A percentile compares a stretch with the other conserved stretches of the same genome.
phyloP scores from a whole-genome alignment of 2,797 vertebrate species.

The Acridotheres tristis region DNA sequence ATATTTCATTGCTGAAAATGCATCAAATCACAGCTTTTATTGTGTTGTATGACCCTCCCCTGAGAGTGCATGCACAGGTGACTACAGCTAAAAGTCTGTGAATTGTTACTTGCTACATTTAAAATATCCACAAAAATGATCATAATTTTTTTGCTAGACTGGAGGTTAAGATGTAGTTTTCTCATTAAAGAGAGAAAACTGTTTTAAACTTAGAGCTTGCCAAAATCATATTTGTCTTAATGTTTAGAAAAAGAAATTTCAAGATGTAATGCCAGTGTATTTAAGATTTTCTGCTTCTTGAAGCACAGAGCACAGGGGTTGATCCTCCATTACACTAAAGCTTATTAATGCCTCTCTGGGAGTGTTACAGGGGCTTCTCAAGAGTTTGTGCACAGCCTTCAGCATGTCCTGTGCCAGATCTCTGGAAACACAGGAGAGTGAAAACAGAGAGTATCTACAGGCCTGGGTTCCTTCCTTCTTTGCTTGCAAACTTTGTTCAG shows the following conservation, averaged over 20 bases:
- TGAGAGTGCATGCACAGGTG: not conserved
- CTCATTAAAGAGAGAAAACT: not conserved
- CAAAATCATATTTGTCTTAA: not conserved
- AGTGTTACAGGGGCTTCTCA: not conserved
- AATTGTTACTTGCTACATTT: not conserved
- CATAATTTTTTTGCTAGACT: not conserved
- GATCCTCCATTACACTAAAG: not conserved
- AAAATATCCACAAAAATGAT: not conserved
- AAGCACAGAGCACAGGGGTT: not conserved
- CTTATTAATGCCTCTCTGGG: not conserved
- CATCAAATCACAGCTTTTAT: not conserved
- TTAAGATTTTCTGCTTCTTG: constrained; percentile 49
- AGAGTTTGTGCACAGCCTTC: not conserved
- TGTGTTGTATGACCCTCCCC: not conserved
- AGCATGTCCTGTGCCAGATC: not conserved
- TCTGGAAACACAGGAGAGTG: not conserved
- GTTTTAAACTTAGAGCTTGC: not conserved
- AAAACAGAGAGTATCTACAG: not conserved
- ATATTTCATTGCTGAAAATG: not conserved
- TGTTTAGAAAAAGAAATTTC: not conserved
- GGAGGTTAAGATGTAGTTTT: not conserved
- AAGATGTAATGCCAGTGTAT: not conserved
- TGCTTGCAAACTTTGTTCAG: not conserved
- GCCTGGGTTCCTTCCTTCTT: not conserved
- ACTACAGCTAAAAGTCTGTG: not conserved